phyloP scores from a whole-genome alignment of 2,113 vertebrate species.

The Pterocles gutturalis region DNA sequence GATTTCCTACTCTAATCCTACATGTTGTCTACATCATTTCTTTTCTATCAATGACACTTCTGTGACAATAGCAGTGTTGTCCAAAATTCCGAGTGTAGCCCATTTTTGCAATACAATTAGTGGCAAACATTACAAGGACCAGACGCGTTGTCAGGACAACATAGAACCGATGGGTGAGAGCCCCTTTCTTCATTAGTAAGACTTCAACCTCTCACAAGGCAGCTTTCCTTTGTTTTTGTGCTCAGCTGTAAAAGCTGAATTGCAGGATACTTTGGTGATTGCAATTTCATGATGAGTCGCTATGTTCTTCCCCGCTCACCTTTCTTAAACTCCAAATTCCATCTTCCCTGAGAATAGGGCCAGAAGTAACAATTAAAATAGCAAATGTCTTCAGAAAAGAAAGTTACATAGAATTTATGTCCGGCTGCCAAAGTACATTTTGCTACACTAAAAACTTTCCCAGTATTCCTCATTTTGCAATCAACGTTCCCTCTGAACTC shows the following conservation, averaged over 20 bases:
- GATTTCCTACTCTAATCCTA: background rate
- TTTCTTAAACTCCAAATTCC: slow-evolving; percentile 70
- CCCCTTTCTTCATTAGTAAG: slow-evolving; percentile 34
- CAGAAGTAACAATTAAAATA: slow-evolving; percentile 75
- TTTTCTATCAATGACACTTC: background rate
- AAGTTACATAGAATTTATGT: slow-evolving; percentile 57
- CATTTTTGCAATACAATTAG: background rate
- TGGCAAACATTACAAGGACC: slow-evolving; percentile 50
- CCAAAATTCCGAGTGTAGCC: background rate
- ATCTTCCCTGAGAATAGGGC: slow-evolving; percentile 84
- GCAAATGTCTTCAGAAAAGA: slow-evolving; percentile 71
- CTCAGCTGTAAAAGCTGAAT: slow-evolving; percentile 52
- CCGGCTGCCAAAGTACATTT: slow-evolving; percentile 57
- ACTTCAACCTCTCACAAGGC: background rate
- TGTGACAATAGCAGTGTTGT: background rate
- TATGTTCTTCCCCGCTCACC: slow-evolving; percentile 57
- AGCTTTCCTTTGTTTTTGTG: slow-evolving; percentile 10
- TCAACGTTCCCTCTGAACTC: slow-evolving; percentile 68
- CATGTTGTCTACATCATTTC: background rate
- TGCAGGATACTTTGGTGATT: slow-evolving; percentile 74
- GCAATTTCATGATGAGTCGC: slow-evolving; percentile 44
- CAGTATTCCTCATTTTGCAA: slow-evolving; percentile 45
- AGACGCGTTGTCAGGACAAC: background rate
- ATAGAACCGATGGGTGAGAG: background rate
- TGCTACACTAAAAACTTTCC: slow-evolving; percentile 68